These are phyloP conservation scores for Siniperca scherzeri DNA, from an alignment of 2,797 vertebrate genomes.

Conservation along the genomic window DNA sequence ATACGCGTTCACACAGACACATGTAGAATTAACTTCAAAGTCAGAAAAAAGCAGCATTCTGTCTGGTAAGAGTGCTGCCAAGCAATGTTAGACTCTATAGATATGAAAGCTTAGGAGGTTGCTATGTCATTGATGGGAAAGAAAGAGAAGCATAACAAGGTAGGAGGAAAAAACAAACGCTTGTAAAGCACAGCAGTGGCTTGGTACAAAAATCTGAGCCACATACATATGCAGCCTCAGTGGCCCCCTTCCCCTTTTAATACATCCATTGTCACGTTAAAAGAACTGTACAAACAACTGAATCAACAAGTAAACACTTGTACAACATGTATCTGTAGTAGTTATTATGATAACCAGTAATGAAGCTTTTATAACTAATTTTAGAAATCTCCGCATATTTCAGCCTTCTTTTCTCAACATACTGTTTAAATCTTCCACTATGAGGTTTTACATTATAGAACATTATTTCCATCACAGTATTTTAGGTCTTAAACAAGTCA, in stretches of 20 bases:
- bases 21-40: conserved; percentile 1
- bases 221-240: not conserved
- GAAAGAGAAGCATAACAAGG: not conserved
- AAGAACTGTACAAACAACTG: not conserved
- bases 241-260: not conserved
- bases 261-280: not conserved
- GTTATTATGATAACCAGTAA: no score
- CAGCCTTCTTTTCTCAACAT: not conserved
- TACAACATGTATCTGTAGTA: no score
- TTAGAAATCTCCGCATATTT: not conserved
- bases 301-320: not conserved
- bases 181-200: not conserved
- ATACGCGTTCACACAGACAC: not conserved
- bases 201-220: not conserved
- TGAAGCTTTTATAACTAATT: no score
- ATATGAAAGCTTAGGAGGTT: conserved; percentile 15
- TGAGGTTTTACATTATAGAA: no score
- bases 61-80: conserved; percentile 27
- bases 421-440: no score
- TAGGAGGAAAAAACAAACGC: not conserved
- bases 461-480: no score
- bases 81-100: not conserved
- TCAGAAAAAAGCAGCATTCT: conserved; percentile 19
- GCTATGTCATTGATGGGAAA: not conserved
- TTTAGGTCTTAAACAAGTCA: no score